These are phyloP conservation scores for Pseudorasbora parva DNA, from an alignment of 2,113 vertebrate genomes.

Conservation along the genomic window DNA sequence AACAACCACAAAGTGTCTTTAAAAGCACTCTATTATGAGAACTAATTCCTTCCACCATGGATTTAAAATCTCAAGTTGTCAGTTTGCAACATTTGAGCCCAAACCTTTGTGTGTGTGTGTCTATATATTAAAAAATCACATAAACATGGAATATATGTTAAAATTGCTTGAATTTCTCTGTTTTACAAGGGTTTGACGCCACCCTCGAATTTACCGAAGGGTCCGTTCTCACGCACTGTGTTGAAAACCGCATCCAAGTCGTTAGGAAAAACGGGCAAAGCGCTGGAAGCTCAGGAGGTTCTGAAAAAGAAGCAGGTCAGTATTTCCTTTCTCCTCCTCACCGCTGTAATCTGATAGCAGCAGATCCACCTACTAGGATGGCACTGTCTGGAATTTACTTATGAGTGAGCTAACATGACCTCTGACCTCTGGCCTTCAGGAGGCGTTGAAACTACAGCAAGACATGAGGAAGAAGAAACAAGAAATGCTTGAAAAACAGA, in stretches of 20 bases:
- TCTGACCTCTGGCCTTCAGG: slow-evolving; percentile 72
- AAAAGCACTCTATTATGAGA: too few species aligned
- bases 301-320: slow-evolving; percentile 94
- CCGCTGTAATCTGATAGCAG: not conserved
- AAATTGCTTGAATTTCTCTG: not conserved
- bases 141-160: not conserved
- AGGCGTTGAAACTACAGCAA: slow-evolving; percentile 94
- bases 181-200: slow-evolving; percentile 73
- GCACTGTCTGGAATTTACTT: slow-evolving; percentile 29
- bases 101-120: not conserved
- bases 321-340: slow-evolving; percentile 8
- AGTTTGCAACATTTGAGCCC: too few species aligned
- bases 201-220: slow-evolving; percentile 80
- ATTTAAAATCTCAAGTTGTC: too few species aligned
- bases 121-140: not conserved
- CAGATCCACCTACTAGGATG: slow-evolving; percentile 1
- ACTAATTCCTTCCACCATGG: too few species aligned
- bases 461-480: slow-evolving; percentile 99
- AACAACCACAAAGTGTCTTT: too few species aligned
- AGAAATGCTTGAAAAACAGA: slow-evolving; percentile 94
- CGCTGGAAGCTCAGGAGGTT: slow-evolving; percentile 87
- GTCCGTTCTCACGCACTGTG: slow-evolving; percentile 79
- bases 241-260: slow-evolving; percentile 84
- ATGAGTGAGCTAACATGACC: not conserved
- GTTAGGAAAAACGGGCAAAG: slow-evolving; percentile 81